Percentiles rank a stretch among this genome's conserved stretches.
phyloP scores from a whole-genome alignment of 2,888 invertebrate species.

The Allacma fusca region DNA sequence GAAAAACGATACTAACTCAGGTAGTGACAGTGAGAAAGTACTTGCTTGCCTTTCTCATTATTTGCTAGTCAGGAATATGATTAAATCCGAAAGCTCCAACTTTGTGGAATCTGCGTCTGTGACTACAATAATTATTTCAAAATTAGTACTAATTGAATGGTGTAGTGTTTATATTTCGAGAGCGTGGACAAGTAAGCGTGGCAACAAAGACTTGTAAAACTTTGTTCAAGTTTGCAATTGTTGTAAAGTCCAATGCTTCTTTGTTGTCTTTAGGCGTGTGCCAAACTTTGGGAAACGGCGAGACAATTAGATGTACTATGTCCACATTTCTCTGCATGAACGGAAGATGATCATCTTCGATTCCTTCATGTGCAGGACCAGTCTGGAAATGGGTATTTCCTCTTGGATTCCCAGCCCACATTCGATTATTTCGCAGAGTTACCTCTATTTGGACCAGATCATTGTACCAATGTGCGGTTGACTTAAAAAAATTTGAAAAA shows the following conservation, averaged over 20 bases:
- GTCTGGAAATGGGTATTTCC: slow-evolving; percentile 68
- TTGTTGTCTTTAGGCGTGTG: slow-evolving; percentile 83
- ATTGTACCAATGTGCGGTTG: slow-evolving; percentile 79
- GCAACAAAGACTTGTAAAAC: slow-evolving; percentile 87
- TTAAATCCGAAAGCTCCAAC: too few species aligned
- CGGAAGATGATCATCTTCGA: slow-evolving; percentile 95
- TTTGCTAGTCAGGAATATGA: too few species aligned
- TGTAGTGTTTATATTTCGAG: too few species aligned
- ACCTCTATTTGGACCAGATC: slow-evolving; percentile 76
- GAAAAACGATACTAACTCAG: too few species aligned
- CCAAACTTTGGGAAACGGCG: slow-evolving; percentile 92
- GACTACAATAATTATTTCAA: too few species aligned
- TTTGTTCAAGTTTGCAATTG: slow-evolving; percentile 90
- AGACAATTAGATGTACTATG: slow-evolving; percentile 88
- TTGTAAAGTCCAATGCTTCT: slow-evolving; percentile 77
- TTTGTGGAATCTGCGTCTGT: too few species aligned
- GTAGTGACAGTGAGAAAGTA: too few species aligned
- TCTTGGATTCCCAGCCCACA: slow-evolving; percentile 52
- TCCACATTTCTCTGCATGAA: slow-evolving; percentile 76
- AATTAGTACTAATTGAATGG: too few species aligned
- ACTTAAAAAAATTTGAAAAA: slow-evolving; percentile 76
- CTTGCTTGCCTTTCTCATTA: too few species aligned
- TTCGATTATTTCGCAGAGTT: slow-evolving; percentile 67
- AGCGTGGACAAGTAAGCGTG: too few species aligned
- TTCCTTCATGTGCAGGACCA: slow-evolving; percentile 70